Evolutionary conservation across 2,888 invertebrate species (phyloP), one percentile per base, ranked within the genome.

Genomic region (Leptura quadrifasciata): DNA sequence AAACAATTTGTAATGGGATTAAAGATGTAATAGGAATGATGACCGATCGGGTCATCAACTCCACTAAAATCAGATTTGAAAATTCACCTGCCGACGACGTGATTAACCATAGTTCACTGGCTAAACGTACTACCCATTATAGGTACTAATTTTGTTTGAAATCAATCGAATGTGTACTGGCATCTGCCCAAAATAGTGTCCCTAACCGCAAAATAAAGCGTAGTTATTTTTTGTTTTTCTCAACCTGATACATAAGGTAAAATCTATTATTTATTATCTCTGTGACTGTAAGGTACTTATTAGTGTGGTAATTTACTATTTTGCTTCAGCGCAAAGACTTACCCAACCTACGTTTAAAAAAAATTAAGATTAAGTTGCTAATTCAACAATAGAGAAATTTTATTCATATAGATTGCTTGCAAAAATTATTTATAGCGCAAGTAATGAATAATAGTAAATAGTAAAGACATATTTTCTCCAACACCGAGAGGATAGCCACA

Each of bases 91-190:
- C 85, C 79, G 75, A 70, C 74, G 81, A 87, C 87, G 87, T 87
- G 88, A 85, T 79, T 72, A 81, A 81, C 85, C 86, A 87, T 87
- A 88, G 86, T 86, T 88, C 88, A 87, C 86, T 86, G 85, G 78
- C 78, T 82, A 85, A 82, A 80, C 78, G 72, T 21, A 60, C 15
- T n/a, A 57, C 77, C 74, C 72, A 78, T 80, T 79, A 80, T 75
- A 31, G 27, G 27, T 6, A 67, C 76, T 71, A 75, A 80, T 75
- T 77, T 75, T 57, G 68, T 75, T 75, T 75, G 71, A 72, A 77
- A 74, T 72, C 71, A 75, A 79, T 76, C 73, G n/a, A 35, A 27
- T 52, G 71, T 47, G 71, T 61, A 52, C 20, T 57, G 75, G 76
- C 80, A 80, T 76, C 79, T 80, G 80, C 27, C 35, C 71, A 31